Base-by-base conservation (phyloP, 23 tunicate species). In the Trididemnum miniatum region DNA sequence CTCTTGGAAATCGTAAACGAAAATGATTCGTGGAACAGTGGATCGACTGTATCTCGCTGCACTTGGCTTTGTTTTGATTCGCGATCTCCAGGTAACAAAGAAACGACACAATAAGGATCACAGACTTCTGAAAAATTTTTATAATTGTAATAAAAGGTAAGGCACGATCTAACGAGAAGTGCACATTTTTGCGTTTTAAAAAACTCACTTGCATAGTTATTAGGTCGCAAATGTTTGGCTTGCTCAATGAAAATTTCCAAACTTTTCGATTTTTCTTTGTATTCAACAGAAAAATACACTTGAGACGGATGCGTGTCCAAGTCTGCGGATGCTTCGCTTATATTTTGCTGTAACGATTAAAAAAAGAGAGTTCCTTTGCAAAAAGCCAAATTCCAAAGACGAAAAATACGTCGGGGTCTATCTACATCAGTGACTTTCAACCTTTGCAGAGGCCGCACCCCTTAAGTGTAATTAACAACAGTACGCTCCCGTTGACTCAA, bases 11-110 rank as follows among this genome's bases (percentile, higher is more conserved):
- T 77, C 15, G 65, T 81, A 59, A 85, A 91, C 20, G 80, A 63
- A 60, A 91, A 91, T 35, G 66, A 32, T 82, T 91, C 97, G 34
- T 86, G 85, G 36, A 91, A 91, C 20, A 85, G 34, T 24, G 97
- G 97, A 86, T 86, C 90, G 22, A 59, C 52, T 35, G 97, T 80
- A 50, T 79, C 62, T 32, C 87, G 54, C 0, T 65, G 31, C 25
- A 74, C 79, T 76, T 82, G 75, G 39, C 80, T 91, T 66, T 86
- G 66, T 80, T 77, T 80, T 26, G 35, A 65, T 7, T 36, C 52
- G 31, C 67, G 65, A 24, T 77, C 39, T 18, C 96, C 89, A 31
- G 97, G 97, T 63, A 82, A 51, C 22, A 91, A 28, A 22, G 89
- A 50, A 1, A 91, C 90, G 20, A 81, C 65, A 40, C 97, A 91